Evolutionary conservation across 2,888 invertebrate species (phyloP).

Genomic region (Drosophila atripex): DNA sequence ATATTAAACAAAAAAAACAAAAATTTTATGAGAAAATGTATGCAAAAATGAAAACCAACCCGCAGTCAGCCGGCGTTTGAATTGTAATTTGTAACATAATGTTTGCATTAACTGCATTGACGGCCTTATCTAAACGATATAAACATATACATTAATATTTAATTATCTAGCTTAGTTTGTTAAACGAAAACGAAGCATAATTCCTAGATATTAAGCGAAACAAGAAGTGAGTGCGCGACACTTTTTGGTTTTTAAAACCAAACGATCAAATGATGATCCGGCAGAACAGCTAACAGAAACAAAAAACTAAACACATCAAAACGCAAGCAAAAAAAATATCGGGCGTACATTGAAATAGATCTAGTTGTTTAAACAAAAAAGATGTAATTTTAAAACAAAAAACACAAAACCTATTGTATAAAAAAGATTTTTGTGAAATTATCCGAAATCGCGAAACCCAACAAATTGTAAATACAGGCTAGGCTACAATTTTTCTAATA

Average conservation of each 20-base stretch:
- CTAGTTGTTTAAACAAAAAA: conserved; percentile 65
- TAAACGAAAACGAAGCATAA: conserved; percentile 68
- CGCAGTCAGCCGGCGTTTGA: conserved; percentile 67
- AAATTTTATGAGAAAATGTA: conserved; percentile 26
- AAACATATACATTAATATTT: conserved; percentile 63
- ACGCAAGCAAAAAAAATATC: conserved; percentile 36
- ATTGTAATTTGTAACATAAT: conserved; percentile 57
- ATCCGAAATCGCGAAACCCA: conserved; percentile 23
- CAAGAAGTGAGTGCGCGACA: conserved; percentile 13
- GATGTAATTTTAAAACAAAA: conserved; percentile 62
- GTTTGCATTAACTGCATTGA: conserved; percentile 73
- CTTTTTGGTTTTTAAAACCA: conserved; percentile 67
- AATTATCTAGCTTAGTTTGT: conserved; percentile 73
- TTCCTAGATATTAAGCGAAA: conserved; percentile 53
- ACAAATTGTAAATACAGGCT: conserved; percentile 62
- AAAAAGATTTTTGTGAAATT: conserved; percentile 25
- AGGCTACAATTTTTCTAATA: conserved; percentile 59
- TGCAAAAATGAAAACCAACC: conserved; percentile 43
- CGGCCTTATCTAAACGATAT: conserved; percentile 76
- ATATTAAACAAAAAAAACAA: conserved; percentile 24
- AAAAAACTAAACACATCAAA: conserved; percentile 22
- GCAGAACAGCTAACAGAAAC: conserved; percentile 16
- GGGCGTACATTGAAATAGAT: conserved; percentile 66
- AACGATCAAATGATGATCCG: conserved; percentile 20
- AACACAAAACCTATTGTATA: conserved; percentile 39